These are phyloP conservation scores for Morpho helenor DNA, from an alignment of 2,888 invertebrate species.

Conservation along the genomic window DNA sequence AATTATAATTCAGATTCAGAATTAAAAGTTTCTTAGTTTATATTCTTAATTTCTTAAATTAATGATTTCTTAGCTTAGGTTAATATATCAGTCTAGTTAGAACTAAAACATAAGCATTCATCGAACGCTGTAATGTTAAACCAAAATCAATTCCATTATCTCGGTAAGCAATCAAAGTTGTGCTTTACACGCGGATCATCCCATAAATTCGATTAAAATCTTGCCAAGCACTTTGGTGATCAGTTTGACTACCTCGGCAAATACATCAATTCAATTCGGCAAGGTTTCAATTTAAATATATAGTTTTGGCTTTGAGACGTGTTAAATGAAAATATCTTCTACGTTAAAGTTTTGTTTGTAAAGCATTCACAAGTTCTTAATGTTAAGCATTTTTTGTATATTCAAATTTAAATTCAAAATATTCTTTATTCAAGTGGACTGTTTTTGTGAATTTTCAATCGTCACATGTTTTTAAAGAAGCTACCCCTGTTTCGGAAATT, in stretches of 20 bases:
- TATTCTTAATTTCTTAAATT: too few species aligned
- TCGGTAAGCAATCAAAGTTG: constrained; percentile 38
- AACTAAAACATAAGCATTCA: background rate
- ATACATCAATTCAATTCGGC: constrained; percentile 10
- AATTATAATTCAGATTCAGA: too few species aligned
- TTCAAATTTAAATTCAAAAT: too few species aligned
- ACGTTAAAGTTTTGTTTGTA: background rate
- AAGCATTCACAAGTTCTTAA: background rate
- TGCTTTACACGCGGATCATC: constrained; percentile 27
- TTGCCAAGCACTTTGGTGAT: constrained; percentile 33
- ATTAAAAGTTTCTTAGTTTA: too few species aligned
- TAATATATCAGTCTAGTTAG: too few species aligned
- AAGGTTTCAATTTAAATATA: constrained; percentile 12
- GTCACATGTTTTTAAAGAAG: too few species aligned
- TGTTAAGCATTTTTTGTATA: too few species aligned
- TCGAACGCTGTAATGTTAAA: constrained; percentile 7
- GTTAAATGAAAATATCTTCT: constrained; percentile 10
- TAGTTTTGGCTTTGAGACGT: constrained; percentile 11
- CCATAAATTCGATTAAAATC: constrained; percentile 36
- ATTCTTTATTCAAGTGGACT: too few species aligned
- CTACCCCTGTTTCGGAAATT: too few species aligned
- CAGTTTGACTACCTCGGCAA: constrained; percentile 20
- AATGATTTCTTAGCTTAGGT: too few species aligned
- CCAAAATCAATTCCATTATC: constrained; percentile 36
- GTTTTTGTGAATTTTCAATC: too few species aligned